Percentiles rank a stretch among this genome's conserved stretches.
Evolutionary conservation across 2,113 vertebrate genomes (phyloP).

Genomic region (Verasper variegatus): DNA sequence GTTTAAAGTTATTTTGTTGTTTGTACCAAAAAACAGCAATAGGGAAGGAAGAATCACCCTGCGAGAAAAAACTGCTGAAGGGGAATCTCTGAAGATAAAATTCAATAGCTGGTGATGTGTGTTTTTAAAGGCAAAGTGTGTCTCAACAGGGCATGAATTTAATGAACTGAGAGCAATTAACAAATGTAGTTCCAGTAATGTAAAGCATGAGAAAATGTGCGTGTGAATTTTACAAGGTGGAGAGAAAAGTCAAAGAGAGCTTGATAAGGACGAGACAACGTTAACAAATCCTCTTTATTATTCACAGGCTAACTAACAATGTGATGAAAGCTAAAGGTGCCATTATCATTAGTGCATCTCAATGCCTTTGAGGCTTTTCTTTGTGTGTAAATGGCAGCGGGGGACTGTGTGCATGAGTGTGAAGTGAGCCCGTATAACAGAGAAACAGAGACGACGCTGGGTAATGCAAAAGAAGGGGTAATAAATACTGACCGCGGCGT

Average conservation of each 20-base stretch:
- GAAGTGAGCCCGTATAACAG: background rate
- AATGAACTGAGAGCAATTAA: constrained; percentile 3
- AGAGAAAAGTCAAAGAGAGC: background rate
- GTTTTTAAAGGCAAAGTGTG: constrained; percentile 3
- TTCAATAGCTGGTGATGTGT: background rate
- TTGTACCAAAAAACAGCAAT: background rate
- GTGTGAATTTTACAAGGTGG: background rate
- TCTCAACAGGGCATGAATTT: constrained; percentile 23
- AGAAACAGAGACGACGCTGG: constrained; percentile 9
- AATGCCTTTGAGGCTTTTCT: background rate
- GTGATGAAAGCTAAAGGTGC: constrained; percentile 16
- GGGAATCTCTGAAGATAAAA: background rate
- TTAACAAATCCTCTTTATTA: constrained; percentile 3
- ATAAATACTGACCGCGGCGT: constrained; percentile 46
- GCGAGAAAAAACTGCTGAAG: background rate
- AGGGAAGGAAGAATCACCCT: background rate
- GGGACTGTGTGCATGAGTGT: constrained; percentile 7
- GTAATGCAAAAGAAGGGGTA: constrained; percentile 36
- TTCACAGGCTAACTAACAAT: background rate
- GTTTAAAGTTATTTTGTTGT: no score
- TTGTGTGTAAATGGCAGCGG: background rate
- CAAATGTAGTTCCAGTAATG: background rate
- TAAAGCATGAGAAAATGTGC: background rate
- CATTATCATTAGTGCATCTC: constrained; percentile 2
- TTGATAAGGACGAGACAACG: background rate